Base-by-base conservation (phyloP, 53 echinoderm and acorn worm species). In the Pentamera pediparva region DNA sequence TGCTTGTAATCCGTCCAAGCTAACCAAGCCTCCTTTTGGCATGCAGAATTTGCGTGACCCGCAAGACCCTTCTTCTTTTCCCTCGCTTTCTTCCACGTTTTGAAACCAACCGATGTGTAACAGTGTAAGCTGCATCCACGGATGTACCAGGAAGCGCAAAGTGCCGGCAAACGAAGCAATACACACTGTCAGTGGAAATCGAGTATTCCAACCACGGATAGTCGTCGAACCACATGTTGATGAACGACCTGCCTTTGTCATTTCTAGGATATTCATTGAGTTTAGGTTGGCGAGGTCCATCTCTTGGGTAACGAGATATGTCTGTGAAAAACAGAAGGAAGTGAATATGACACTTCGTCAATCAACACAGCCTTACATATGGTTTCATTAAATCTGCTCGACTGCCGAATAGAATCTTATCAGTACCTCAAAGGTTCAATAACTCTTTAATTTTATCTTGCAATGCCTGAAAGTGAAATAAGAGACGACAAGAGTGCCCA, bases 11-110 rank as follows among this genome's bases (percentile, higher is more conserved):
- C 35, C 17, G 62, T 8, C 36, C 35, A 62, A 4, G 35, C 63
- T 63, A 63, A 3, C 39, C 63, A 63, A 11, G 62, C 62, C 12
- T 62, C 62, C 0, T 31, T 62, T 4, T 62, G 62, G 1, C 62
- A 62, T 8, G 62, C 3, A 8, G 62, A 62, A 62, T 62, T 62
- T n/a, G 21, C 37, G 21, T 63, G 39, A 26, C 39, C 63, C 4
- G 39, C 63, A 63, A 63, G 25, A 4, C 63, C 63, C 38, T 63
- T 63, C 63, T 63, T 63, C 63, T 63, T 63, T 63, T 63, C 63
- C 39, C 25, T 63, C 24, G 37, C 63, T 26, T 63, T 63, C 63
- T 63, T 63, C 63, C 63, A 63, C 19, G 63, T 38, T 63, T 63
- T 63, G 25, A 63, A 63, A 21, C 63, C 38, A 63, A 63, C 63